Conservation (phyloP, 2,888 invertebrate genomes). For the Byasa hedistus region DNA sequence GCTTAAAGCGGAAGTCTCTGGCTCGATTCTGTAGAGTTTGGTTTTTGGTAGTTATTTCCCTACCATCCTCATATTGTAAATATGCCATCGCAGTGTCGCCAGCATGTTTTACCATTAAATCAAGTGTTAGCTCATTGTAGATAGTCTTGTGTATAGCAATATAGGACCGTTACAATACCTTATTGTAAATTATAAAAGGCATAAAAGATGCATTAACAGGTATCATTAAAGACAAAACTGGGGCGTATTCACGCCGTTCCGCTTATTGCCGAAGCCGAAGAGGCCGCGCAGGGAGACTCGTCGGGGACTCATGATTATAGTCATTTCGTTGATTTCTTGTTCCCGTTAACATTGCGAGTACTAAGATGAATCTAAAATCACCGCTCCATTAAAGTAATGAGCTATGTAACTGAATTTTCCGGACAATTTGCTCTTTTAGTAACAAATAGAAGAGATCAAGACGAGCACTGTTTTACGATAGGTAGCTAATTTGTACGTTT, state of each 20-base stretch:
- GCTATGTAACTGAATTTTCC: conserved; percentile 10
- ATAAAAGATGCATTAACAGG: not conserved
- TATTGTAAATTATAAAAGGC: not conserved
- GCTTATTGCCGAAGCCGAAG: conserved; percentile 6
- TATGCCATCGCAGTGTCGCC: no score
- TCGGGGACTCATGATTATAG: conserved; percentile 14
- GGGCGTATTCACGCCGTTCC: conserved; percentile 18
- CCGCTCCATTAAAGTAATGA: conserved; percentile 11
- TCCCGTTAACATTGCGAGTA: conserved; percentile 1
- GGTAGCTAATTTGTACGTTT: no score
- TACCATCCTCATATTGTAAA: no score
- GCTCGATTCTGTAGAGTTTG: no score
- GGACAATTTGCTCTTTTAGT: not conserved
- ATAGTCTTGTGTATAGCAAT: no score
- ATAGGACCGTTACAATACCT: not conserved
- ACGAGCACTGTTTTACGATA: not conserved
- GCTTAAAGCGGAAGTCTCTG: no score
- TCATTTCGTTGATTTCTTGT: conserved; percentile 16
- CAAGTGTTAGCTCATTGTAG: no score
- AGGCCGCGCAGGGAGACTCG: conserved; percentile 6
- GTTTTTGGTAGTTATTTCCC: no score
- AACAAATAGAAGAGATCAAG: not conserved
- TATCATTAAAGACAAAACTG: conserved; percentile 17
- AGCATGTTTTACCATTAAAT: no score
- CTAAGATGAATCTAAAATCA: conserved; percentile 3